Base-by-base conservation (phyloP, 2,113 vertebrate species). In the Pipa parva region DNA sequence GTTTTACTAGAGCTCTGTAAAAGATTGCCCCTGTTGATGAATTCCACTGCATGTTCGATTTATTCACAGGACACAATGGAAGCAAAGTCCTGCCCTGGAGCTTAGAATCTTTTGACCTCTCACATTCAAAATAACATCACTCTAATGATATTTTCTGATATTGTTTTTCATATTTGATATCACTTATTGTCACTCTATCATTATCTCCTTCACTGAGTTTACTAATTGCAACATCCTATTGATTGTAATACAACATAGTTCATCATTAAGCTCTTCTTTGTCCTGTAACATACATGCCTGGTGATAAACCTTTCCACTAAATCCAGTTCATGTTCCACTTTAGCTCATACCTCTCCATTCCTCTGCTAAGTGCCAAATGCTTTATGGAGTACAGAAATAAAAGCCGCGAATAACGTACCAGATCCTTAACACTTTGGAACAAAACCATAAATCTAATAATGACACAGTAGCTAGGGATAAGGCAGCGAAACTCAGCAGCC, bases 361-460 rank as follows among this genome's bases (percentile, higher is more conserved):
- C 58, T 70, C 48, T 29, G 33, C 66, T 70, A 70, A 70, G 66
- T 61, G 66, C 57, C 45, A 20, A 42, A 52, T 70, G 66, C 57
- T 70, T 60, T 70, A 70, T 61, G 66, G 22, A 54, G 66, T 48
- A 59, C 66, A 52, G 48, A 37, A 49, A 54, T 46, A 21, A 31
- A 58, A 31, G 58, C 57, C 50, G 25, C 46, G 57, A 49, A 61
- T 70, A 70, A 70, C 58, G 12, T 42, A 70, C 31, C 66, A 60
- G 56, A 70, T 70, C 56, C 66, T 52, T 70, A 70, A 70, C 66
- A 61, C 66, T 61, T 60, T 61, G 57, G 66, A 70, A 70, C 66
- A 70, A 70, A 70, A 61, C 52, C 66, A 70, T 70, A 70, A 60
- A 70, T 70, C 66, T 60, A 60, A 42, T 61, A 45, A 45, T 70